phyloP scores from a whole-genome alignment of 1,140 invertebrate species.

The Idris sp. region DNA sequence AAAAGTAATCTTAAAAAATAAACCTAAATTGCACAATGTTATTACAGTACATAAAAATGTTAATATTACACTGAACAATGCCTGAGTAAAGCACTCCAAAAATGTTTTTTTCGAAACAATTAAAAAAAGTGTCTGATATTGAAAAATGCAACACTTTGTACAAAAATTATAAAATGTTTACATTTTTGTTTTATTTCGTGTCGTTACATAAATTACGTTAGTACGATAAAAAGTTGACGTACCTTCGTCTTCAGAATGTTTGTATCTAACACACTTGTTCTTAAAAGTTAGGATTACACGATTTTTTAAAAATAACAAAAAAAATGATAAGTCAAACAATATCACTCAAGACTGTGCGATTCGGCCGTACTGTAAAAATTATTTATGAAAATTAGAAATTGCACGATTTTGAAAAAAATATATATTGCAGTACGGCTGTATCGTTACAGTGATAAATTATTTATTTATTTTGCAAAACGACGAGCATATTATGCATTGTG shows the following conservation, averaged over 20 bases:
- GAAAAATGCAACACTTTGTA: conserved; percentile 53
- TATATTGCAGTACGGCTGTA: no score
- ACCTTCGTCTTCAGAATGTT: conserved; percentile 41
- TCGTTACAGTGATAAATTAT: no score
- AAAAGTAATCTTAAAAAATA: conserved; percentile 16
- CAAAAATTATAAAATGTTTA: conserved; percentile 47
- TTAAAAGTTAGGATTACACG: conserved; percentile 51
- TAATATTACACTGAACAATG: conserved; percentile 58
- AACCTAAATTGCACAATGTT: conserved; percentile 49
- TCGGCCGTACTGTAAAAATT: no score
- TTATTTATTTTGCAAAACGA: no score
- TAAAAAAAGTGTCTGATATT: conserved; percentile 18
- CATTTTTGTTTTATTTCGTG: conserved; percentile 11
- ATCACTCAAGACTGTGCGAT: no score
- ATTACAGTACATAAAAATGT: conserved; percentile 29
- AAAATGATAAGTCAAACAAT: no score
- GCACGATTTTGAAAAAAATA: no score
- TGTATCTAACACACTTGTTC: conserved; percentile 51
- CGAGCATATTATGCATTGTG: no score
- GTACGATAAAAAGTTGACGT: conserved; percentile 47
- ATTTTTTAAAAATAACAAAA: conserved; percentile 46
- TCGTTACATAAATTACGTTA: no score
- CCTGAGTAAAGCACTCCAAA: conserved; percentile 41
- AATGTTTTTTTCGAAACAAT: conserved; percentile 6
- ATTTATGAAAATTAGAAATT: no score